Evolutionary conservation across 2,797 vertebrate genomes (phyloP).

Genomic region (Hemibagrus guttatus): DNA sequence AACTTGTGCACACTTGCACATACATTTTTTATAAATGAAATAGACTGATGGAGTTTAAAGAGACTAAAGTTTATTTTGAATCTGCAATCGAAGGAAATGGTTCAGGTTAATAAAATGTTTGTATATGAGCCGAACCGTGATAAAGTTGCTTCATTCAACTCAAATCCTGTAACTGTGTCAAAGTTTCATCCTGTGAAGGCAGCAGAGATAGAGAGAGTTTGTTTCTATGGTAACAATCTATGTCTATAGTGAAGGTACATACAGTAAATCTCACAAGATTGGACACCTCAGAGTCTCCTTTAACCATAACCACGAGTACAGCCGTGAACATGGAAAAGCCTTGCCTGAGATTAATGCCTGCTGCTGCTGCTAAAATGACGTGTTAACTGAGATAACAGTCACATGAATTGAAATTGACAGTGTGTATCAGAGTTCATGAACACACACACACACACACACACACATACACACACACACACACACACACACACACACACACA

Average conservation of each 20-base stretch:
- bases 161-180: background rate
- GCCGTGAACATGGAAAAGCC: background rate
- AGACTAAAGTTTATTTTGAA: background rate
- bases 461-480: background rate
- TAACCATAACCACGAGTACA: background rate
- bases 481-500: background rate
- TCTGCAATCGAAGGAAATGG: background rate
- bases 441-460: background rate
- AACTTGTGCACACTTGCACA: background rate
- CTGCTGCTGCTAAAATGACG: background rate
- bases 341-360: background rate
- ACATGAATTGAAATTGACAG: background rate
- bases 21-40: background rate
- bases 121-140: background rate
- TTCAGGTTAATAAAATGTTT: background rate
- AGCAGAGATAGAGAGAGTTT: background rate
- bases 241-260: background rate
- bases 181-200: background rate
- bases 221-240: conserved; percentile 10
- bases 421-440: background rate
- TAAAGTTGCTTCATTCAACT: background rate
- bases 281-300: background rate
- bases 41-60: background rate
- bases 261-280: background rate
- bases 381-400: background rate